Conservation (phyloP, 2,797 vertebrate species). For the Lophius americanus region DNA sequence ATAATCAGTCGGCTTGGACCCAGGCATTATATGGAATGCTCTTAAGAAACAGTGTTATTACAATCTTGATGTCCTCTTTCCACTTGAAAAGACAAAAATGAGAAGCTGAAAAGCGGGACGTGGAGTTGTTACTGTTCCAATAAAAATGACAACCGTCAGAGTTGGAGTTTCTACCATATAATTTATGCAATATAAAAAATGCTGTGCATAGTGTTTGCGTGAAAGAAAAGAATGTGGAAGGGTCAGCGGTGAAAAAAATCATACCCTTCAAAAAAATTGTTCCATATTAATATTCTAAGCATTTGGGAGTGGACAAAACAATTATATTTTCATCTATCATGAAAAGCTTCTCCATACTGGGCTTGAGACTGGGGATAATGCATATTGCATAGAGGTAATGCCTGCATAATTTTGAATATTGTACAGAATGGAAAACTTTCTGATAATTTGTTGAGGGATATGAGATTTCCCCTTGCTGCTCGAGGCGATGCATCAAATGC, state of each 20-base stretch:
- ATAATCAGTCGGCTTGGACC: conserved; percentile 29
- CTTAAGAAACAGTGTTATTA: conserved; percentile 39
- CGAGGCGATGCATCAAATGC: conserved; percentile 35
- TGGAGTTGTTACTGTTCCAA: no score
- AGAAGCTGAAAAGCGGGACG: background rate
- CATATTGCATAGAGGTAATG: conserved; percentile 22
- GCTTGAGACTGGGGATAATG: conserved; percentile 33
- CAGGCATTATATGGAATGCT: conserved; percentile 32
- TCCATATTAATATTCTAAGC: background rate
- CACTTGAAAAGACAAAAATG: conserved; percentile 15
- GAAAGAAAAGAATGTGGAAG: no score
- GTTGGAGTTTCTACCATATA: no score
- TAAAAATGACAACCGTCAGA: no score
- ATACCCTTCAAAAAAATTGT: background rate
- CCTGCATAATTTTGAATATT: conserved; percentile 21
- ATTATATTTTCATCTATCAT: background rate
- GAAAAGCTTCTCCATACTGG: background rate
- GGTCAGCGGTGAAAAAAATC: no score
- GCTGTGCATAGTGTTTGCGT: no score
- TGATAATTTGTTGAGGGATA: conserved; percentile 54
- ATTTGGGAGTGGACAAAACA: background rate
- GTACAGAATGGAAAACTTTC: conserved; percentile 49
- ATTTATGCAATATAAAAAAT: no score
- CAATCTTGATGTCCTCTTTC: conserved; percentile 28
- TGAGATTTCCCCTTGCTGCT: conserved; percentile 15